phyloP scores from a whole-genome alignment of 2,113 vertebrate species.

The Poicephalus meyeri region DNA sequence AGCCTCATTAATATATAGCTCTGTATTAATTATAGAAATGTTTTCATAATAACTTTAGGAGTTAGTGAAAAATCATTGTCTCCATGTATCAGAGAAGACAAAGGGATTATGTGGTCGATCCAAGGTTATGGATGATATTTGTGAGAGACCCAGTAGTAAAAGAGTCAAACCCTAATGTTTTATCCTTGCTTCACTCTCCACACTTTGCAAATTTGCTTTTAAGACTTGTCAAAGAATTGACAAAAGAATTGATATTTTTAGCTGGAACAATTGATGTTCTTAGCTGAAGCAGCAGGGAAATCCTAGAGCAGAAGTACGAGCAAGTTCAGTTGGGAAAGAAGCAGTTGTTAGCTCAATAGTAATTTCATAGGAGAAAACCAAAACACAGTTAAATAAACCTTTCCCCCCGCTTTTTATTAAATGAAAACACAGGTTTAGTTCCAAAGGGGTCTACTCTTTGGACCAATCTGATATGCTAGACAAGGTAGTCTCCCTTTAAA shows the following conservation, averaged over 20 bases:
- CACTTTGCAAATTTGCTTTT: not conserved
- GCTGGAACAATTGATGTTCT: not conserved
- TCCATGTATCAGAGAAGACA: not conserved
- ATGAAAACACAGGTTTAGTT: not conserved
- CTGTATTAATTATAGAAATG: slow-evolving; percentile 5
- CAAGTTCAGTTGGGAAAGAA: not conserved
- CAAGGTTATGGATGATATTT: not conserved
- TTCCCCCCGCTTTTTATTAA: not conserved
- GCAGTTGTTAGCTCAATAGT: not conserved
- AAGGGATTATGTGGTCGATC: not conserved
- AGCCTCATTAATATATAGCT: not conserved
- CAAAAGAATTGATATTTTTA: not conserved
- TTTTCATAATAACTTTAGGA: not conserved
- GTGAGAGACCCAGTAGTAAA: not conserved
- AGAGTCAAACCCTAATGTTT: not conserved
- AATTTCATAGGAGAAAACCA: not conserved
- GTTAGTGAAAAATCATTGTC: not conserved
- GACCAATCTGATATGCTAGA: not conserved
- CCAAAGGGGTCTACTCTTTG: not conserved
- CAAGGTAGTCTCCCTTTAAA: not conserved
- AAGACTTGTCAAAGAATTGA: not conserved
- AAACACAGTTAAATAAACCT: not conserved
- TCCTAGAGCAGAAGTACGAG: not conserved
- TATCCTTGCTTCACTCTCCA: not conserved
- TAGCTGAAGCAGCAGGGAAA: not conserved